Percentiles rank a stretch among this genome's conserved stretches.
Evolutionary conservation across 2,888 invertebrate genomes (phyloP).

Genomic region (Cantharis flavilabris): DNA sequence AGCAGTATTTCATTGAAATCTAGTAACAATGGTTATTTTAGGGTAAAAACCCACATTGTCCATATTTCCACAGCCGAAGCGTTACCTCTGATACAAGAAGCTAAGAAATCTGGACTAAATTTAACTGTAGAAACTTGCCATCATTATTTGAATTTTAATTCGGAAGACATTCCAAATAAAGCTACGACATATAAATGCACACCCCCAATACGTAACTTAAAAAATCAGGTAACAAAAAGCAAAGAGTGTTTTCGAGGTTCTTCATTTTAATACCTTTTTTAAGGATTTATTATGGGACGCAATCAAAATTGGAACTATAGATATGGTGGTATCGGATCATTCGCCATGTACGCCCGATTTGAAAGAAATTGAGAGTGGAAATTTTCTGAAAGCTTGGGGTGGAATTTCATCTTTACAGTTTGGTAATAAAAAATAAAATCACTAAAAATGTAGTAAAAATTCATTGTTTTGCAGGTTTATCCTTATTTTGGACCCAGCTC

Average conservation of each 20-base stretch:
- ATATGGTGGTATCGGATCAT: conserved; percentile 71
- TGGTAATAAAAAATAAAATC: conserved; percentile 51
- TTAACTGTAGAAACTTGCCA: conserved; percentile 76
- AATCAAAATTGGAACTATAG: conserved; percentile 61
- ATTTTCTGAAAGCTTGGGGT: conserved; percentile 74
- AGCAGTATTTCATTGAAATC: no score
- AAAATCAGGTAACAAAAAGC: conserved; percentile 60
- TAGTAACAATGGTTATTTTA: conserved; percentile 39
- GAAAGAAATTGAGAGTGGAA: conserved; percentile 58
- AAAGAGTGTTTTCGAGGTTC: neutral
- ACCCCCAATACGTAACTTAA: conserved; percentile 68
- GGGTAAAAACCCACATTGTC: conserved; percentile 69
- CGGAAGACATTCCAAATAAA: conserved; percentile 66
- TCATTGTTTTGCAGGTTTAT: conserved; percentile 57
- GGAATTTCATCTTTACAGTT: conserved; percentile 76
- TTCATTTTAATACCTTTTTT: neutral
- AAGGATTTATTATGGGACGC: conserved; percentile 68
- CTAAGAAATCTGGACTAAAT: conserved; percentile 60
- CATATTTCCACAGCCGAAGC: conserved; percentile 69
- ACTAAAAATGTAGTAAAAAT: no score
- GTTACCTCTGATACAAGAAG: conserved; percentile 61
- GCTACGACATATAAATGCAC: conserved; percentile 74
- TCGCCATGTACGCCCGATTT: conserved; percentile 70
- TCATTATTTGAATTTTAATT: conserved; percentile 68
- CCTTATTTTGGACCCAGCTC: conserved; percentile 72